Conservation (phyloP, 1,140 invertebrate genomes). For the Carposina sasakii region DNA sequence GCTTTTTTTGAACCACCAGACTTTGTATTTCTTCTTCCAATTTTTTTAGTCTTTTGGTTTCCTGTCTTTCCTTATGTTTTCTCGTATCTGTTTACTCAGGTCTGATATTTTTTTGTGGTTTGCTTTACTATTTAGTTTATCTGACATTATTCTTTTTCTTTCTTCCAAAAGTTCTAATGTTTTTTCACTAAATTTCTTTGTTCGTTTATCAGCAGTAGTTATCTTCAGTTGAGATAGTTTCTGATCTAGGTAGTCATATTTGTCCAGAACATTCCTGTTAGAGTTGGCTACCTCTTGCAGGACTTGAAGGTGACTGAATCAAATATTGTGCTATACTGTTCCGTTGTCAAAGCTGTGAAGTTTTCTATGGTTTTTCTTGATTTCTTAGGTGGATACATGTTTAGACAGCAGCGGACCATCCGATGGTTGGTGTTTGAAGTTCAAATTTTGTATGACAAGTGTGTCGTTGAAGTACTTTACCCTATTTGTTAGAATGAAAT, state of each 20-base stretch:
- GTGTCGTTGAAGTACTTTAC: slow-evolving; percentile 11
- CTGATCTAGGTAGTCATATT: slow-evolving; percentile 7
- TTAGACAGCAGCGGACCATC: slow-evolving; percentile 18
- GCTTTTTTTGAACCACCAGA: slow-evolving; percentile 18
- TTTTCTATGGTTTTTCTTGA: slow-evolving; percentile 6
- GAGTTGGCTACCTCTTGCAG: slow-evolving; percentile 17
- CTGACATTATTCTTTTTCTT: slow-evolving; percentile 14
- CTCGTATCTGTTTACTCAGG: slow-evolving; percentile 19
- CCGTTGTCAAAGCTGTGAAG: background rate
- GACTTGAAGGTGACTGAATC: background rate
- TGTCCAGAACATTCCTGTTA: slow-evolving; percentile 8
- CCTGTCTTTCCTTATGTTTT: slow-evolving; percentile 23
- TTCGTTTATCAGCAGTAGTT: slow-evolving; percentile 10
- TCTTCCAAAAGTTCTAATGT: slow-evolving; percentile 19
- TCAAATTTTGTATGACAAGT: slow-evolving; percentile 4
- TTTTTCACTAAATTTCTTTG: slow-evolving; percentile 10
- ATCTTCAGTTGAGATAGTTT: slow-evolving; percentile 3
- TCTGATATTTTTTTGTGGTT: slow-evolving; percentile 12
- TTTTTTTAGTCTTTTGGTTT: slow-evolving; percentile 13
- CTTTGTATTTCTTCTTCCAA: slow-evolving; percentile 17
- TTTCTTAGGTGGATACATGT: background rate
- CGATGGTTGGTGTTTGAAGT: slow-evolving; percentile 18
- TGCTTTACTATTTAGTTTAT: slow-evolving; percentile 12
- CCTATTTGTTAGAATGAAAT: slow-evolving; percentile 19
- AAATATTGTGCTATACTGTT: slow-evolving; percentile 2